Percentiles rank a stretch among this genome's conserved stretches.
Evolutionary conservation across 2,797 vertebrate species (phyloP).

Genomic region (Sebastes baramenuke): DNA sequence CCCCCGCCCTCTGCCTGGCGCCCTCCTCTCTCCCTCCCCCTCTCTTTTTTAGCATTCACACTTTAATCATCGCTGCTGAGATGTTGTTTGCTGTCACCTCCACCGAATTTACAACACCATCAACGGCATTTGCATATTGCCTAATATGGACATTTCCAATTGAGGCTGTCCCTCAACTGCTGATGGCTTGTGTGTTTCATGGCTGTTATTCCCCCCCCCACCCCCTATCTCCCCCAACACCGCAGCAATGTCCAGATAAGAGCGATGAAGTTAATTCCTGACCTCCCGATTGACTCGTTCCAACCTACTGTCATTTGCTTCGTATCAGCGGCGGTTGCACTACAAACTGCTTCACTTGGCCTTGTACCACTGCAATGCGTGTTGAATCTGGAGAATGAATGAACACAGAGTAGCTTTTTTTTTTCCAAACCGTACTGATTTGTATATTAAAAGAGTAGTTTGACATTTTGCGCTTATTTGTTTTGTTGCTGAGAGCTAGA

Average conservation of each 20-base stretch:
- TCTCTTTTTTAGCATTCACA: constrained; percentile 55
- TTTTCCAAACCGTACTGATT: neutral
- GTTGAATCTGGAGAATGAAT: constrained; percentile 17
- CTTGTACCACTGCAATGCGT: neutral
- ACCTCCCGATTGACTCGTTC: constrained; percentile 74
- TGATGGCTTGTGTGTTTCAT: constrained; percentile 79
- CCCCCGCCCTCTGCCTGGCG: constrained; percentile 18
- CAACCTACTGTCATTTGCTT: constrained; percentile 59
- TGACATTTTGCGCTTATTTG: neutral
- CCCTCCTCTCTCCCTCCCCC: constrained; percentile 33
- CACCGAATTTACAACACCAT: constrained; percentile 82
- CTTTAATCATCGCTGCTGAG: constrained; percentile 83
- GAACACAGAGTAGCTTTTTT: neutral
- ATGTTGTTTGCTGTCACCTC: constrained; percentile 81
- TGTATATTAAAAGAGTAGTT: neutral
- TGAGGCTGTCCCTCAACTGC: constrained; percentile 74
- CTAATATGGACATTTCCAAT: constrained; percentile 87
- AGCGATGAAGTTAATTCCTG: constrained; percentile 82
- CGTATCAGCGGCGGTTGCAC: constrained; percentile 19
- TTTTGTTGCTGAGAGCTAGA: neutral
- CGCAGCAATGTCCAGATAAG: constrained; percentile 79
- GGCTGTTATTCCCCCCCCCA: constrained; percentile 55
- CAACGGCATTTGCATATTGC: constrained; percentile 84
- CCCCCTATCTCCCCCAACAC: constrained; percentile 40
- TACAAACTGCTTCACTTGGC: neutral